Percentiles rank a stretch among this genome's conserved stretches.
Evolutionary conservation across 2,888 invertebrate species (phyloP).

Genomic region (Rhodophaea formosa): DNA sequence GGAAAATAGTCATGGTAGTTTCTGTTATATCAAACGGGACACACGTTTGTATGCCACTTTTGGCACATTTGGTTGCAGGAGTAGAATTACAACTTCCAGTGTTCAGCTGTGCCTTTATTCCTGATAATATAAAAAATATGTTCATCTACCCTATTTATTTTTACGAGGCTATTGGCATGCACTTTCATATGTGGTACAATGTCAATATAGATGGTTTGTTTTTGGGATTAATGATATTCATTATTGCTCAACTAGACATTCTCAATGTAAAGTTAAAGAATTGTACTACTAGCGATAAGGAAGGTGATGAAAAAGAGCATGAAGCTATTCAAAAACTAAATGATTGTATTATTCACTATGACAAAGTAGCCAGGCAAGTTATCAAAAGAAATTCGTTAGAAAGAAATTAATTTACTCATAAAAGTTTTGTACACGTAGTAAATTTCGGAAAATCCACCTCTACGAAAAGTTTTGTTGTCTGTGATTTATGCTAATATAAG

Average conservation of each 20-base stretch:
- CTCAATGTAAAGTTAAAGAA: conserved; percentile 47
- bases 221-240: conserved; percentile 50
- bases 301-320: conserved; percentile 22
- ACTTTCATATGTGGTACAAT: conserved; percentile 48
- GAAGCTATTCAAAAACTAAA: conserved; percentile 39
- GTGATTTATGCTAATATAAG: no score
- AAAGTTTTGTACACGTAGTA: no score
- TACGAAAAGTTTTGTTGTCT: no score
- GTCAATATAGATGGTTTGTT: conserved; percentile 55
- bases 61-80: conserved; percentile 39
- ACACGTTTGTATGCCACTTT: conserved; percentile 39
- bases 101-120: conserved; percentile 50
- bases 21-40: conserved; percentile 39
- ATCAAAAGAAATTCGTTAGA: no score
- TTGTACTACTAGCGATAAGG: conserved; percentile 32
- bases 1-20: conserved; percentile 41
- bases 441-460: no score
- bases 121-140: conserved; percentile 36
- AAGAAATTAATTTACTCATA: no score
- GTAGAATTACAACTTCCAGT: conserved; percentile 41
- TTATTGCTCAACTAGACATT: conserved; percentile 56
- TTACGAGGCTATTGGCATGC: conserved; percentile 52
- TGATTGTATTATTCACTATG: conserved; percentile 46
- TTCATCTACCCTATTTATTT: conserved; percentile 50
- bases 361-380: conserved; percentile 49